These are phyloP conservation scores for Perodicticus potto DNA, from an alignment of 2,797 vertebrate genomes.

Conservation along the genomic window DNA sequence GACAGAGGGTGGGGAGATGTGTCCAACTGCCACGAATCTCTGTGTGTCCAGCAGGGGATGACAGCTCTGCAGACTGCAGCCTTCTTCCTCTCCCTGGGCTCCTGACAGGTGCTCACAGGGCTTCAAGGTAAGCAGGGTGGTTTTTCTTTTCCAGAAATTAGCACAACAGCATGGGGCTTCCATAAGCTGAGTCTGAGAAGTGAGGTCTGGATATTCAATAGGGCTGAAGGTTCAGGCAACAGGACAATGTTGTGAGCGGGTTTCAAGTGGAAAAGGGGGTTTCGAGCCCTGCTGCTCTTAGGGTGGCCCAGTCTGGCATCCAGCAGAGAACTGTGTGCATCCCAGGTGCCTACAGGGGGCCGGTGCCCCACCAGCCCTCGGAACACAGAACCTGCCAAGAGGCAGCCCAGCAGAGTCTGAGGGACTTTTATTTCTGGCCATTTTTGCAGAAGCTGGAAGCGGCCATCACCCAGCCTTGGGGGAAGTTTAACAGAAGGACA, in stretches of 20 bases:
- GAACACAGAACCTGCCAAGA: neutral
- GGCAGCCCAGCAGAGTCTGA: neutral
- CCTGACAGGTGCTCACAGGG: neutral
- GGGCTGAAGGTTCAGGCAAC: neutral
- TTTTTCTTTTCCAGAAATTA: neutral
- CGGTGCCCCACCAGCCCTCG: neutral
- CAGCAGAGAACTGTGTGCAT: neutral
- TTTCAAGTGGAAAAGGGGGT: neutral
- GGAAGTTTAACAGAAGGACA: too few relatives aligned
- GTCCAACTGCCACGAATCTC: neutral
- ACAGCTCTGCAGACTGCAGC: neutral
- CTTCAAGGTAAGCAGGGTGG: neutral
- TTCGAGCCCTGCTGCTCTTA: neutral
- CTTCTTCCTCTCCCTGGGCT: neutral
- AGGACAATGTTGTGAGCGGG: neutral
- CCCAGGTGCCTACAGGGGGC: neutral
- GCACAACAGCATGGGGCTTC: neutral
- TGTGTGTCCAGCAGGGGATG: neutral
- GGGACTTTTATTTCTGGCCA: neutral
- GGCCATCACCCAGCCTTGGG: neutral
- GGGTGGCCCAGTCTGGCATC: neutral
- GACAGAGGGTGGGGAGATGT: neutral
- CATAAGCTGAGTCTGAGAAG: neutral
- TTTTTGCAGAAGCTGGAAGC: neutral
- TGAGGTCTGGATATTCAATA: neutral